Evolutionary conservation across 2,888 invertebrate species (phyloP).

Genomic region (Rosalia funebris): DNA sequence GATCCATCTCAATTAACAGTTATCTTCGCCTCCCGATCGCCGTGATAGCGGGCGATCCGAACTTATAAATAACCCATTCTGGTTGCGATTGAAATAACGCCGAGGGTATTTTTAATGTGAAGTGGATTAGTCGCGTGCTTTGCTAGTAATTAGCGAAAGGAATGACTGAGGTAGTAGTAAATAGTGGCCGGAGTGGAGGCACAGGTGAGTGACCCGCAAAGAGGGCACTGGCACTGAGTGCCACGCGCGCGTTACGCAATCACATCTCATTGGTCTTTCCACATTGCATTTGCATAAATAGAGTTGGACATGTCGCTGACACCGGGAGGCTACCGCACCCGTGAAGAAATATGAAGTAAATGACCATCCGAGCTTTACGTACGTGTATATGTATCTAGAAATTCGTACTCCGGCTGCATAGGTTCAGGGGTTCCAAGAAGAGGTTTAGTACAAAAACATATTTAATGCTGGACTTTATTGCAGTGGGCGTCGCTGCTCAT

Average conservation of each 20-base stretch:
- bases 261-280: constrained; percentile 37
- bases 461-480: too few relatives aligned
- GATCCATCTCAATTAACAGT: too few relatives aligned
- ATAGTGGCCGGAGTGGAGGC: constrained; percentile 27
- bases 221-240: constrained; percentile 59
- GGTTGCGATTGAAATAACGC: constrained; percentile 1
- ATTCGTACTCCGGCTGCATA: too few relatives aligned
- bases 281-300: constrained; percentile 31
- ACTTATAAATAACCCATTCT: too few relatives aligned
- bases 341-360: neutral
- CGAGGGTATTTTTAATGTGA: constrained; percentile 17
- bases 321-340: neutral
- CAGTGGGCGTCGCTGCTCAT: too few relatives aligned
- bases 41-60: too few relatives aligned
- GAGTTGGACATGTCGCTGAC: constrained; percentile 12
- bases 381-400: too few relatives aligned
- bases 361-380: neutral
- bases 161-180: constrained; percentile 25
- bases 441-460: too few relatives aligned
- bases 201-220: constrained; percentile 60
- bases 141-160: constrained; percentile 24
- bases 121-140: constrained; percentile 18
- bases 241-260: constrained; percentile 46
- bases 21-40: too few relatives aligned
- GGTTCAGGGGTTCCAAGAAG: too few relatives aligned